These are phyloP conservation scores for Toxostoma redivivum DNA, from an alignment of 2,113 vertebrate species.

Conservation along the genomic window DNA sequence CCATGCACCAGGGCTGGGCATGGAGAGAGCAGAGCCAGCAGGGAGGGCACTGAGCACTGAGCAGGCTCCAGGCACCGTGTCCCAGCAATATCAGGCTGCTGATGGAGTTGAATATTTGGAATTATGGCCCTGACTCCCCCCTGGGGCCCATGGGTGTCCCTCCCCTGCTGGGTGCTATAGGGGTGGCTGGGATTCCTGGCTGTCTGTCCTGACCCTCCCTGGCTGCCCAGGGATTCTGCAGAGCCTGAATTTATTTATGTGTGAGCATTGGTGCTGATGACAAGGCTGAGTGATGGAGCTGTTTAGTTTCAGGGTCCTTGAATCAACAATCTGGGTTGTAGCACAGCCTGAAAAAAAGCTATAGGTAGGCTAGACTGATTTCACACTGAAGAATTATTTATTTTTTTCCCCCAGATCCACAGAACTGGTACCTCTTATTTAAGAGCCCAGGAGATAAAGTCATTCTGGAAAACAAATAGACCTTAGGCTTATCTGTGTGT, in stretches of 20 bases:
- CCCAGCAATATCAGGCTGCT: neutral
- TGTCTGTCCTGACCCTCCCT: neutral
- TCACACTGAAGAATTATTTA: neutral
- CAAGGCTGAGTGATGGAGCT: neutral
- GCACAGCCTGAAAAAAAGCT: neutral
- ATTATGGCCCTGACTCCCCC: neutral
- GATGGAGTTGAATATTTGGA: neutral
- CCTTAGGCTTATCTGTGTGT: conserved; percentile 8
- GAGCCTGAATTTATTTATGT: neutral
- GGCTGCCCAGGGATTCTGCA: neutral
- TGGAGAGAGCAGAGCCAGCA: neutral
- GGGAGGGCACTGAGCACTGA: neutral
- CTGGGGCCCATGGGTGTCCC: accelerated
- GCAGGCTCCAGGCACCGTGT: neutral
- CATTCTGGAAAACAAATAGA: neutral
- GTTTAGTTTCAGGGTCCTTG: neutral
- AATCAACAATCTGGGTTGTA: neutral
- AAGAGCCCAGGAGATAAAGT: neutral
- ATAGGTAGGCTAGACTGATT: neutral
- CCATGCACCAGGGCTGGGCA: accelerated
- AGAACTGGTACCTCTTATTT: neutral
- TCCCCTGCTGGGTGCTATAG: accelerated
- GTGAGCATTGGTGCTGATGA: neutral
- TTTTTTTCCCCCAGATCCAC: neutral
- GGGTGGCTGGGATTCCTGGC: neutral